Conservation (phyloP, 2,888 invertebrate genomes). For the Mimachlamys varia region DNA sequence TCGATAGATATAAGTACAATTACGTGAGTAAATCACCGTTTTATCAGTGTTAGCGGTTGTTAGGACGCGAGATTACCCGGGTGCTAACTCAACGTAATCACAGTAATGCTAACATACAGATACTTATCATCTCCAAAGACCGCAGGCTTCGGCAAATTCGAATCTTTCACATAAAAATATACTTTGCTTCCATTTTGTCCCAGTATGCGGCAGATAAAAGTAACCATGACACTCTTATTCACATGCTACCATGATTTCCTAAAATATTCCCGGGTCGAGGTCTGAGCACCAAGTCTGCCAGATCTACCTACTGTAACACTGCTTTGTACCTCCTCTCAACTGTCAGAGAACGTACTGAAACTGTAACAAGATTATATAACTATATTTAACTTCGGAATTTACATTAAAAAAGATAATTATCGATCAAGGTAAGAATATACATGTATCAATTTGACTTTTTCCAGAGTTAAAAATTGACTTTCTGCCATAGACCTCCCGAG, state of each 20-base stretch:
- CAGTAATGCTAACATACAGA: neutral
- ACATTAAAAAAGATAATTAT: no score
- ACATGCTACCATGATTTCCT: neutral
- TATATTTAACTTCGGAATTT: no score
- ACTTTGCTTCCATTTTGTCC: constrained; percentile 31
- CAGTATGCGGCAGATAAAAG: constrained; percentile 1
- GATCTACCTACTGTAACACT: no score
- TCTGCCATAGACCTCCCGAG: neutral
- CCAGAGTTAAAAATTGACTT: neutral
- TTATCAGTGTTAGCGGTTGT: neutral
- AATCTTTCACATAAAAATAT: constrained; percentile 32
- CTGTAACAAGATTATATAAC: no score
- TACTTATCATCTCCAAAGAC: neutral
- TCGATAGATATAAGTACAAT: neutral
- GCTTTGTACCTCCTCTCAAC: no score
- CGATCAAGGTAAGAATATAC: no score
- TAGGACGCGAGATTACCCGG: neutral
- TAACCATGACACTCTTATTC: neutral
- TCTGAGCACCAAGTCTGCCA: no score
- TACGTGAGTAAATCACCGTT: neutral
- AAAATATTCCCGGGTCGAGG: neutral
- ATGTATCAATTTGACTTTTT: neutral
- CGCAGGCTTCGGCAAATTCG: constrained; percentile 13
- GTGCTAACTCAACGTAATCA: neutral
- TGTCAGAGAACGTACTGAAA: no score